These are phyloP conservation scores for Homarus americanus DNA, from an alignment of 1,140 invertebrate genomes.

Conservation along the genomic window DNA sequence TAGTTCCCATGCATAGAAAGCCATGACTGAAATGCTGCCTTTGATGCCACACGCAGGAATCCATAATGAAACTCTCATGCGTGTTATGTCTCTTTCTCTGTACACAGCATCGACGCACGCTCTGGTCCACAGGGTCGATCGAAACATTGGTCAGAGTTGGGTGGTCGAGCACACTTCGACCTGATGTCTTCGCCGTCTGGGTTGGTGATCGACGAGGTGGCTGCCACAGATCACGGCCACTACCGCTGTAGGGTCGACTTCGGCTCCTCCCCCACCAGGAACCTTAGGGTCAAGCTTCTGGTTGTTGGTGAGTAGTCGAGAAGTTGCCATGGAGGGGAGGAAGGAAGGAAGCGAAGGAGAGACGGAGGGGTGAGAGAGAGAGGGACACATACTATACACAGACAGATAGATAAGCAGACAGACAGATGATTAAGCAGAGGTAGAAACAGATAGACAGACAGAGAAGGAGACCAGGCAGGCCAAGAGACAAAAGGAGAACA, in stretches of 20 bases:
- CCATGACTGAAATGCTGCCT: no score
- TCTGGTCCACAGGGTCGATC: not conserved
- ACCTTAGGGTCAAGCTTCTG: slow-evolving; percentile 76
- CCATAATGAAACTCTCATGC: no score
- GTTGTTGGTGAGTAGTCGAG: slow-evolving; percentile 77
- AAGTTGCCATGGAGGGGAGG: not conserved
- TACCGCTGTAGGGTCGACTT: slow-evolving; percentile 78
- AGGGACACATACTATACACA: not conserved
- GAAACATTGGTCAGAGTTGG: slow-evolving; percentile 41
- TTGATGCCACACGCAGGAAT: no score
- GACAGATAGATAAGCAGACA: not conserved
- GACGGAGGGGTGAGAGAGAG: not conserved
- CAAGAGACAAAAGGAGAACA: no score
- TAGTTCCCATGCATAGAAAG: no score
- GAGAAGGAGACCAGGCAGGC: not conserved
- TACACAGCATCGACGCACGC: slow-evolving; percentile 42
- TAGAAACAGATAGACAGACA: not conserved
- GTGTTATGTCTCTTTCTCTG: not conserved
- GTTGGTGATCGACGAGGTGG: slow-evolving; percentile 61
- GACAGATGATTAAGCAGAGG: not conserved
- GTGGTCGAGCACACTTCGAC: slow-evolving; percentile 26
- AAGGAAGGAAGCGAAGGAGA: not conserved
- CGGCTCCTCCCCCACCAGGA: slow-evolving; percentile 77
- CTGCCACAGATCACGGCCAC: slow-evolving; percentile 76
- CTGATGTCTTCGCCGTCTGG: slow-evolving; percentile 18